Percentiles rank a stretch among this genome's conserved stretches.
Evolutionary conservation across 2,888 invertebrate species (phyloP).

Genomic region (Drosophila recens): DNA sequence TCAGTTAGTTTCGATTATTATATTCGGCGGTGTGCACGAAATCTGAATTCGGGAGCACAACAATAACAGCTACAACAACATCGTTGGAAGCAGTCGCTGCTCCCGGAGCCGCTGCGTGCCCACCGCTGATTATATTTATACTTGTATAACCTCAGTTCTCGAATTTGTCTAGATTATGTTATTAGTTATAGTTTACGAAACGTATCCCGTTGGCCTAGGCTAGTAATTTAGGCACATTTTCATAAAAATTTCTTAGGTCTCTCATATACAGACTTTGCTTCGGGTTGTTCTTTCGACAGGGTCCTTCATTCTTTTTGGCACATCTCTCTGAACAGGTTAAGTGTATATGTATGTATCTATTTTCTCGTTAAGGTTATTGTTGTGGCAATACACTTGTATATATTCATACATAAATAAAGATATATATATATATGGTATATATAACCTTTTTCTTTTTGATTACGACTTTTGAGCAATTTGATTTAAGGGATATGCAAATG

Average conservation of each 20-base stretch:
- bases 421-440: constrained; percentile 22
- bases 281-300: constrained; percentile 28
- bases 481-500: constrained; percentile 55
- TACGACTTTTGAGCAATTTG: constrained; percentile 59
- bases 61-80: no score
- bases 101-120: no score
- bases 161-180: constrained; percentile 34
- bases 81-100: no score
- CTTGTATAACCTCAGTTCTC: constrained; percentile 36
- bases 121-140: not conserved
- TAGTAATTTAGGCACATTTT: constrained; percentile 49
- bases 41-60: no score
- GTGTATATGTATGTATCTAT: constrained; percentile 20
- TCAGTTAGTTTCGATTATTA: constrained; percentile 32
- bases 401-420: constrained; percentile 37
- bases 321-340: constrained; percentile 64
- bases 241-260: constrained; percentile 47
- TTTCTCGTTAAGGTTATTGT: constrained; percentile 35
- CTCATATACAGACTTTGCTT: constrained; percentile 48
- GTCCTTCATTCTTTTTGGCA: constrained; percentile 68
- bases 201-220: constrained; percentile 41
- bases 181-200: constrained; percentile 24
- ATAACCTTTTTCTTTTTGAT: constrained; percentile 28
- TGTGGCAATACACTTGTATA: constrained; percentile 41
- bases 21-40: not conserved